Evolutionary conservation across 2,113 vertebrate genomes (phyloP).

Genomic region (Mandrillus leucophaeus): DNA sequence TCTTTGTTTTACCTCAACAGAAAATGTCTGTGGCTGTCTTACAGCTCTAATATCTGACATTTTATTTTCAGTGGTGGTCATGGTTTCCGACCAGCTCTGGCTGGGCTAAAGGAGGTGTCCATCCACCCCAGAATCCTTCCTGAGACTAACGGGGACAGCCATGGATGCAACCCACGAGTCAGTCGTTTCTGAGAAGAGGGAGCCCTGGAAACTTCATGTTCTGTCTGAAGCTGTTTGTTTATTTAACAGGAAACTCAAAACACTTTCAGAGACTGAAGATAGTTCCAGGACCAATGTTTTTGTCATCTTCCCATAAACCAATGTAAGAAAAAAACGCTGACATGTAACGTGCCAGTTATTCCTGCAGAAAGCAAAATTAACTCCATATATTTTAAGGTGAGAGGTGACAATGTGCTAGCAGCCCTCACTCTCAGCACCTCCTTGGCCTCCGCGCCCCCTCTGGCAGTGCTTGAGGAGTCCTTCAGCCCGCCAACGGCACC

Average conservation of each 20-base stretch:
- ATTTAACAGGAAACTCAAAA: background rate
- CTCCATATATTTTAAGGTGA: background rate
- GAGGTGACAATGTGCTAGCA: too few relatives aligned
- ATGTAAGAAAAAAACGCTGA: background rate
- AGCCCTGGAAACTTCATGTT: background rate
- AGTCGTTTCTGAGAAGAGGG: background rate
- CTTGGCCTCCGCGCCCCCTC: too few relatives aligned
- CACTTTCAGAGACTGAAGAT: background rate
- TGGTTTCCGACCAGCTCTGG: background rate
- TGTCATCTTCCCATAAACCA: background rate
- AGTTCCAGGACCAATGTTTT: background rate
- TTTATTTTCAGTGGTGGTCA: background rate
- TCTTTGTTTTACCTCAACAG: background rate
- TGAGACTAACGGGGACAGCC: rapidly evolving
- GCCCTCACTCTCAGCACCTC: too few relatives aligned
- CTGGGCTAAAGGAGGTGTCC: background rate
- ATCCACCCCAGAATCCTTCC: too few relatives aligned
- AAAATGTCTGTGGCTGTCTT: background rate
- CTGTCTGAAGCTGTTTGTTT: background rate
- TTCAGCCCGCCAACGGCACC: too few relatives aligned
- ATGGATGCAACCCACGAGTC: rapidly evolving
- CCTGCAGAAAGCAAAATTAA: background rate
- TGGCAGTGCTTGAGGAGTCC: too few relatives aligned
- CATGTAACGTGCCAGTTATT: background rate
- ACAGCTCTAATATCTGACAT: background rate